Percentiles rank a stretch among this genome's conserved stretches.
phyloP scores from a whole-genome alignment of 2,797 vertebrate genomes.

The Bradypus variegatus region DNA sequence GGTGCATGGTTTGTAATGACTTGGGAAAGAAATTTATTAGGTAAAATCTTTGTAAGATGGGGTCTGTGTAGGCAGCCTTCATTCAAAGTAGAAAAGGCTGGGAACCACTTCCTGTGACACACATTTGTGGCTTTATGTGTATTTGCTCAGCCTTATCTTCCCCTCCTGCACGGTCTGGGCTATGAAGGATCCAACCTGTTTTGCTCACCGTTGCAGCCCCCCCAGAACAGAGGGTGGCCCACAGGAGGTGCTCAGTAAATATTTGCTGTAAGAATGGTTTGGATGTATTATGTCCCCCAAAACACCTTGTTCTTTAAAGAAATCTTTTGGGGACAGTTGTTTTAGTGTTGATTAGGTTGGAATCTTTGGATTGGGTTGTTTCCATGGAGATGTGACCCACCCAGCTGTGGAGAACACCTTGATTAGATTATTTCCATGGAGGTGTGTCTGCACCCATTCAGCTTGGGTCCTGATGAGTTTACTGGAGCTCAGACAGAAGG shows the following conservation, averaged over 20 bases:
- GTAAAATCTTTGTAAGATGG: not conserved
- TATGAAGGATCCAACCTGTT: not conserved
- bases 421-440: no score
- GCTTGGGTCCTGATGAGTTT: no score
- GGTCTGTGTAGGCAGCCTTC: not conserved
- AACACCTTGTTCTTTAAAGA: no score
- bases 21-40: not conserved
- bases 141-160: not conserved
- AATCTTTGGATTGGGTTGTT: no score
- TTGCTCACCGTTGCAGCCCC: no score
- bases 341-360: no score
- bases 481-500: no score
- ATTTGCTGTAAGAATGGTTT: not conserved
- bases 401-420: no score
- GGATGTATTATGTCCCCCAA: no score
- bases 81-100: not conserved
- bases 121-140: not conserved
- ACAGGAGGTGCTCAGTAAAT: not conserved
- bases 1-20: not conserved
- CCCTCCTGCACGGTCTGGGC: accelerated
- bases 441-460: no score
- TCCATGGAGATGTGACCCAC: no score
- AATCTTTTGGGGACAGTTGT: no score
- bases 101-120: not conserved
- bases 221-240: not conserved